A percentile compares a stretch with the other conserved stretches of the same genome.
phyloP scores from a whole-genome alignment of 2,113 vertebrate species.

The Rattus norvegicus region DNA sequence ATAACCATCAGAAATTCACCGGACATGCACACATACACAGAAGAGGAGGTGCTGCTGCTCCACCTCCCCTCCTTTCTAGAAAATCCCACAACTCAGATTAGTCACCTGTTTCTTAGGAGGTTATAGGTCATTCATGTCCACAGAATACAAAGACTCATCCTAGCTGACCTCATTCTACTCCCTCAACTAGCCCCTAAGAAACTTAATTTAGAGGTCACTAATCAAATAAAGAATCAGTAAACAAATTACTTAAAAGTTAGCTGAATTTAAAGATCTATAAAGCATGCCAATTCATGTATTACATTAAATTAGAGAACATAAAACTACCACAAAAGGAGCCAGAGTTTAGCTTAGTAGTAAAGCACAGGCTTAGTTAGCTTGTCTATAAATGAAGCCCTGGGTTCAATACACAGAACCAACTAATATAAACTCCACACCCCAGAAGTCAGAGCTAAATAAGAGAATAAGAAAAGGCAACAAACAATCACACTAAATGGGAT shows the following conservation, averaged over 20 bases:
- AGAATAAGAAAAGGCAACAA: constrained; percentile 16
- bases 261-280: constrained; percentile 43
- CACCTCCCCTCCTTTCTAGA: constrained; percentile 25
- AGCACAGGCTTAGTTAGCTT: background rate
- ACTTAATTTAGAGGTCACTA: constrained; percentile 24
- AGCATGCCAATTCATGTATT: constrained; percentile 26
- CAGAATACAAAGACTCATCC: background rate
- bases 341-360: background rate
- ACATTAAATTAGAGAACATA: constrained; percentile 37
- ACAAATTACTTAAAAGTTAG: constrained; percentile 5
- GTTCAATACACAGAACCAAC: background rate
- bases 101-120: constrained; percentile 34
- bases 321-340: background rate
- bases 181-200: constrained; percentile 29
- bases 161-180: background rate
- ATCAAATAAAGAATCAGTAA: constrained; percentile 31
- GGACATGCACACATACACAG: too few relatives aligned
- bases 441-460: constrained; percentile 32
- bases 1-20: background rate
- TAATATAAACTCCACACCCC: background rate
- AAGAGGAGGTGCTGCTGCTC: background rate
- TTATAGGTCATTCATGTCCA: constrained; percentile 7
- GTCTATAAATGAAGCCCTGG: background rate
- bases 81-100: constrained; percentile 1
- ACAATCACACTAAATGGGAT: background rate